phyloP scores from a whole-genome alignment of 2,113 vertebrate genomes.

The Arenaria interpres region DNA sequence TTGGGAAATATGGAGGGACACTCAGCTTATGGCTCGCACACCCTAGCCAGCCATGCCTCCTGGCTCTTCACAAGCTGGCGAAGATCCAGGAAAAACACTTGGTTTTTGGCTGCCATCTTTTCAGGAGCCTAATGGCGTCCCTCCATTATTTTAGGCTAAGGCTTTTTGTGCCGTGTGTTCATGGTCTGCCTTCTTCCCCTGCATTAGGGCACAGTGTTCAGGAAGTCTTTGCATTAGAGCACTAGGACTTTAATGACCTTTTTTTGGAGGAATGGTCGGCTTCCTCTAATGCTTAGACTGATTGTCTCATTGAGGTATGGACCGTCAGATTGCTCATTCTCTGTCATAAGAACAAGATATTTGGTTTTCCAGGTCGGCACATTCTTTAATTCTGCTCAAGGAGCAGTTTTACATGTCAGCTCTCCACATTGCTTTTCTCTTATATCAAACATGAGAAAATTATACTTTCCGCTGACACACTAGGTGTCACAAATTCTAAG shows the following conservation, averaged over 20 bases:
- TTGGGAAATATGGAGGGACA: neutral
- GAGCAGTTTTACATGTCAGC: neutral
- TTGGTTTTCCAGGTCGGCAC: neutral
- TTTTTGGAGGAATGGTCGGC: neutral
- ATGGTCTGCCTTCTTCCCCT: neutral
- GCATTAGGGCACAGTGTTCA: neutral
- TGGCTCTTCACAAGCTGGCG: neutral
- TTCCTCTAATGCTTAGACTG: neutral
- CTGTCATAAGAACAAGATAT: neutral
- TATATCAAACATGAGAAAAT: neutral
- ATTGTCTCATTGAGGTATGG: neutral
- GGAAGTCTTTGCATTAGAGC: neutral
- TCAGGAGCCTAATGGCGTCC: neutral
- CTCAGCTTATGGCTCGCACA: fast-evolving
- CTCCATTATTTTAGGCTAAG: neutral
- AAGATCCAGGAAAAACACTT: neutral
- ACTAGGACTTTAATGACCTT: neutral
- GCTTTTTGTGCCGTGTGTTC: neutral
- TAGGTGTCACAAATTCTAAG: neutral
- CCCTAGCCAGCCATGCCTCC: neutral
- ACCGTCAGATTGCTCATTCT: neutral
- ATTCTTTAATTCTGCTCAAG: neutral
- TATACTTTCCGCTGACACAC: neutral
- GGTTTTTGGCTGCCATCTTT: neutral
- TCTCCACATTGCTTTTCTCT: neutral